Evolutionary conservation across 2,888 invertebrate species (phyloP).

Genomic region (Nasonia oneida): DNA sequence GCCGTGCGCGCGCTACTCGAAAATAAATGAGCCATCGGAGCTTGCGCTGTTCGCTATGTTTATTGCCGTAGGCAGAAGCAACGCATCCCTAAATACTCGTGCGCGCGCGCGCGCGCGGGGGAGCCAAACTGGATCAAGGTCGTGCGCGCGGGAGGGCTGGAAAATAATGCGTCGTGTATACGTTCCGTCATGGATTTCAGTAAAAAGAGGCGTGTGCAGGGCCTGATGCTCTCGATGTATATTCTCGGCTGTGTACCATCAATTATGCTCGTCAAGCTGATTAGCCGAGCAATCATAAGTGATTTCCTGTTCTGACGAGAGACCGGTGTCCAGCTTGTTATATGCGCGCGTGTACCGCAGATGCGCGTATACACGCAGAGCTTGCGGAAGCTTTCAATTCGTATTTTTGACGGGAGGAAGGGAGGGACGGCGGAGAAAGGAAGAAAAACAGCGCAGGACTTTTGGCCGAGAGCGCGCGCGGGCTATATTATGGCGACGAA

Average conservation of each 20-base stretch:
- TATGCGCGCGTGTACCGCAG: too few relatives aligned
- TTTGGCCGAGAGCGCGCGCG: not conserved
- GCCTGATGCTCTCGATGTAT: not conserved
- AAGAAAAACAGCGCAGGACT: not conserved
- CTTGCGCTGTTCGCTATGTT: constrained; percentile 17
- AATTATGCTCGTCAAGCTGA: constrained; percentile 68
- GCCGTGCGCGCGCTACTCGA: not conserved
- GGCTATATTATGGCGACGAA: not conserved
- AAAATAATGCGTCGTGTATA: constrained; percentile 13
- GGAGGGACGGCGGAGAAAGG: not conserved
- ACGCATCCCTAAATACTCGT: constrained; percentile 35
- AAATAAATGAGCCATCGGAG: constrained; percentile 33
- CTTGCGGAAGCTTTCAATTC: not conserved
- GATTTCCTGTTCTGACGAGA: constrained; percentile 65
- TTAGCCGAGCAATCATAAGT: constrained; percentile 67
- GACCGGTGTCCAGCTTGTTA: not conserved
- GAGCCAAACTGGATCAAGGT: constrained; percentile 48
- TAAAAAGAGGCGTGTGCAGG: constrained; percentile 1
- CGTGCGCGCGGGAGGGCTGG: not conserved
- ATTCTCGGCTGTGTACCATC: constrained; percentile 43
- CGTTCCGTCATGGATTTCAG: not conserved
- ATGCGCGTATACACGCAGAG: too few relatives aligned
- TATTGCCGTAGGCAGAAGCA: constrained; percentile 25
- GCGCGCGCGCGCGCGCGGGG: not conserved
- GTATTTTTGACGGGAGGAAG: constrained; percentile 10